A percentile compares a stretch with the other conserved stretches of the same genome.
These are phyloP conservation scores for Thamnophis sirtalis DNA, from an alignment of 2,113 vertebrate species.

Conservation along the genomic window DNA sequence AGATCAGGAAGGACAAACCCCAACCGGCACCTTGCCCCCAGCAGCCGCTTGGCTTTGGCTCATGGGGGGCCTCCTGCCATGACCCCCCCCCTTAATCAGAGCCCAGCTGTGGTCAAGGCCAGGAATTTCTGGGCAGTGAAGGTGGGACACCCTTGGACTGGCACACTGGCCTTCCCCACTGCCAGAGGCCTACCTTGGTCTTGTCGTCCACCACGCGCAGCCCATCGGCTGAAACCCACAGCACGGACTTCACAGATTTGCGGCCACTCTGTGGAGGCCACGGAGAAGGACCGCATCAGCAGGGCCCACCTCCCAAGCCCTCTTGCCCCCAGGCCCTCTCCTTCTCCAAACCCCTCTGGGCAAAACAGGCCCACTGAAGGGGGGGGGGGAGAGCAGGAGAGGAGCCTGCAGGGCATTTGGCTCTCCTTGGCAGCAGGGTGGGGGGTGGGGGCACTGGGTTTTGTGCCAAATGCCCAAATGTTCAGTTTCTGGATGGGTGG, in stretches of 20 bases:
- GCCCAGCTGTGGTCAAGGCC: neutral
- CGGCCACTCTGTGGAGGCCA: constrained; percentile 75
- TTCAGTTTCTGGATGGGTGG: neutral
- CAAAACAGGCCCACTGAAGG: neutral
- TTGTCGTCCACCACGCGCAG: constrained; percentile 91
- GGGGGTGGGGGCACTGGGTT: neutral
- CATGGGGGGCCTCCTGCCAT: neutral
- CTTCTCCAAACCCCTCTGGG: neutral
- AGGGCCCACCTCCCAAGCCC: too few relatives aligned
- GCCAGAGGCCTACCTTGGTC: constrained; percentile 77
- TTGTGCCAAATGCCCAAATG: neutral
- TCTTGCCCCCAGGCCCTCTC: neutral
- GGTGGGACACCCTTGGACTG: neutral
- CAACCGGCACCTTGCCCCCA: neutral
- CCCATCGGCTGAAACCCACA: constrained; percentile 91
- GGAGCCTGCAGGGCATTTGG: neutral
- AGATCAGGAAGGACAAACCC: neutral
- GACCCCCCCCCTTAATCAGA: neutral
- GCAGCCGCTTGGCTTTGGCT: neutral
- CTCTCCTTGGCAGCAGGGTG: neutral
- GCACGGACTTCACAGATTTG: constrained; percentile 86
- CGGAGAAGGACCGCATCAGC: too few relatives aligned
- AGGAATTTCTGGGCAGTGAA: neutral
- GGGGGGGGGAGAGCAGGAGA: neutral
- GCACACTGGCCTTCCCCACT: neutral